phyloP scores from a whole-genome alignment of 2,888 invertebrate genomes.

The Trypoxylon attenuatum region DNA sequence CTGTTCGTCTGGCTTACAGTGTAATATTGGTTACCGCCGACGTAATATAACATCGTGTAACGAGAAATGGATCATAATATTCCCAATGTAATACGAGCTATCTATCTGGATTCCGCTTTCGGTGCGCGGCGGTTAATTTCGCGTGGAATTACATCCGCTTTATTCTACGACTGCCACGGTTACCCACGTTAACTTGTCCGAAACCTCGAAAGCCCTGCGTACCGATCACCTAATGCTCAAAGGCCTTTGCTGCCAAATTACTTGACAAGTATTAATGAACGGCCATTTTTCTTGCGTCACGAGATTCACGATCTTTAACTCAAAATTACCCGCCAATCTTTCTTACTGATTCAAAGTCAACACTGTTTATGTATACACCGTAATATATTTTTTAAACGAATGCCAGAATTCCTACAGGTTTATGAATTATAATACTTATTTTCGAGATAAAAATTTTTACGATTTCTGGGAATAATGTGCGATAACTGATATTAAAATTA shows the following conservation, averaged over 20 bases:
- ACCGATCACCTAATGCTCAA: constrained; percentile 6
- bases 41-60: constrained; percentile 62
- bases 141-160: constrained; percentile 45
- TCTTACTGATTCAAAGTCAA: no score
- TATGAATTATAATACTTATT: no score
- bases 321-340: no score
- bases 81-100: constrained; percentile 57
- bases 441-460: no score
- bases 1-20: constrained; percentile 63
- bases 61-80: constrained; percentile 64
- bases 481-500: no score
- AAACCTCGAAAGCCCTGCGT: constrained; percentile 17
- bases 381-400: no score
- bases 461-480: no score
- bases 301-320: no score
- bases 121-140: constrained; percentile 53
- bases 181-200: constrained; percentile 24
- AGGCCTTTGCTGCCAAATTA: neutral
- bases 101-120: constrained; percentile 60
- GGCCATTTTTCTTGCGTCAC: no score
- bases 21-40: constrained; percentile 59
- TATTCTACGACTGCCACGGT: constrained; percentile 15
- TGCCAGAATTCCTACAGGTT: no score
- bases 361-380: no score
- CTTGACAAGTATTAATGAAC: no score